Conservation (phyloP, 2,888 invertebrate genomes). For the Ischnura elegans region DNA sequence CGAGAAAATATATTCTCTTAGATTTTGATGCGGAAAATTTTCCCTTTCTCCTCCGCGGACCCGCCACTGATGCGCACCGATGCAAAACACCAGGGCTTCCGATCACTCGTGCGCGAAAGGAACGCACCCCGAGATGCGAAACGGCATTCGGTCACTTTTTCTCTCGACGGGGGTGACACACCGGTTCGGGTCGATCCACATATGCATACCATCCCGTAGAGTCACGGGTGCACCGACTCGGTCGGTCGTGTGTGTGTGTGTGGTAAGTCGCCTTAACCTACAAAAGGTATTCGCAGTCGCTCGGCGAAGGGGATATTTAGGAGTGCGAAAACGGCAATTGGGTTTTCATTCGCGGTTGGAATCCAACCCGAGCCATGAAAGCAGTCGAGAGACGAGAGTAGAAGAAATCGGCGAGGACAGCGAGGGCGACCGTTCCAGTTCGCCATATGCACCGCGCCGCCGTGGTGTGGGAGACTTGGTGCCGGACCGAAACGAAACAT, state of each 20-base stretch:
- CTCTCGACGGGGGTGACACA: background rate
- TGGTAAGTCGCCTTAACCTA: slow-evolving; percentile 31
- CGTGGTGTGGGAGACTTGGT: background rate
- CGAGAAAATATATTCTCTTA: too few relatives aligned
- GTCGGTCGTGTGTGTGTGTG: background rate
- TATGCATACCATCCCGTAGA: background rate
- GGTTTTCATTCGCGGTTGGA: background rate
- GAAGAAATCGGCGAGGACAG: slow-evolving; percentile 18
- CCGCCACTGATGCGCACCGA: too few relatives aligned
- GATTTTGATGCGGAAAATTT: background rate
- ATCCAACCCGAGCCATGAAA: background rate
- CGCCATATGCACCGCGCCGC: background rate
- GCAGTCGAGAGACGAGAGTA: slow-evolving; percentile 4
- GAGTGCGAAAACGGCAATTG: background rate
- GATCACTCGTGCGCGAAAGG: too few relatives aligned
- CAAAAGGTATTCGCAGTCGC: background rate
- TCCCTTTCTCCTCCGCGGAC: too few relatives aligned
- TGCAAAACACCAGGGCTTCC: too few relatives aligned
- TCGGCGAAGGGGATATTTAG: background rate
- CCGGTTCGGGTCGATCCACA: background rate
- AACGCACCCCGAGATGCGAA: too few relatives aligned
- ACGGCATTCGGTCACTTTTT: background rate
- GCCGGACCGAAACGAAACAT: background rate
- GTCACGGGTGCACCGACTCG: background rate
- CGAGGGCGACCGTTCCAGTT: background rate